Conservation (phyloP, 2,888 invertebrate species). For the Erpobdella octoculata region DNA sequence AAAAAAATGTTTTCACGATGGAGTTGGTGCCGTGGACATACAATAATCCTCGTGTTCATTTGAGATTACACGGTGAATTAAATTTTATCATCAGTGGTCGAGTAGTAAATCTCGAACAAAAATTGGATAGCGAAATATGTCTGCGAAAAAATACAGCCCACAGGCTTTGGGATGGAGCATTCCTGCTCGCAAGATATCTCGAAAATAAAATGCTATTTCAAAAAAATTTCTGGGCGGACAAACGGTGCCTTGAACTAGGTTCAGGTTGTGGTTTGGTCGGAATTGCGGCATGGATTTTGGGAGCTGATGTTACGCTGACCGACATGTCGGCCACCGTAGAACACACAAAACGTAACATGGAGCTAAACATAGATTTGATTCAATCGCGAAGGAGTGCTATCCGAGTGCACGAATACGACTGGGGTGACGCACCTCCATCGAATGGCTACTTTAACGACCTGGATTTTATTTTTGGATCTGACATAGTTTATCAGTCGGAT, state of each 20-base stretch:
- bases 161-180: conserved; percentile 39
- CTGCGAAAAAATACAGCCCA: conserved; percentile 34
- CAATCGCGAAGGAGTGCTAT: not conserved
- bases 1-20: conserved; percentile 23
- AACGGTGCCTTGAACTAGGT: conserved; percentile 36
- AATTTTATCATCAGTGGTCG: conserved; percentile 32
- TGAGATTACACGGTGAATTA: not conserved
- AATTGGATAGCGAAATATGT: conserved; percentile 30
- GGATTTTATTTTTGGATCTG: conserved; percentile 37
- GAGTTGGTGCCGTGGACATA: conserved; percentile 37
- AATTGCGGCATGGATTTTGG: conserved; percentile 34
- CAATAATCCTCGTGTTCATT: conserved; percentile 35
- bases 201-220: conserved; percentile 28
- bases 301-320: conserved; percentile 34
- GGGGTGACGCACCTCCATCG: conserved; percentile 23
- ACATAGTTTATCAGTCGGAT: conserved; percentile 36
- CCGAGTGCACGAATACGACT: conserved; percentile 11
- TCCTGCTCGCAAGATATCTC: conserved; percentile 34
- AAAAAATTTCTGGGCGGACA: conserved; percentile 28
- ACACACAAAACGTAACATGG: conserved; percentile 32
- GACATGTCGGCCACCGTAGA: conserved; percentile 31
- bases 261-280: conserved; percentile 39
- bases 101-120: conserved; percentile 33
- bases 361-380: conserved; percentile 24
- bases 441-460: conserved; percentile 10